Conservation (phyloP, 2,797 vertebrate species). For the Ciconia nigra region DNA sequence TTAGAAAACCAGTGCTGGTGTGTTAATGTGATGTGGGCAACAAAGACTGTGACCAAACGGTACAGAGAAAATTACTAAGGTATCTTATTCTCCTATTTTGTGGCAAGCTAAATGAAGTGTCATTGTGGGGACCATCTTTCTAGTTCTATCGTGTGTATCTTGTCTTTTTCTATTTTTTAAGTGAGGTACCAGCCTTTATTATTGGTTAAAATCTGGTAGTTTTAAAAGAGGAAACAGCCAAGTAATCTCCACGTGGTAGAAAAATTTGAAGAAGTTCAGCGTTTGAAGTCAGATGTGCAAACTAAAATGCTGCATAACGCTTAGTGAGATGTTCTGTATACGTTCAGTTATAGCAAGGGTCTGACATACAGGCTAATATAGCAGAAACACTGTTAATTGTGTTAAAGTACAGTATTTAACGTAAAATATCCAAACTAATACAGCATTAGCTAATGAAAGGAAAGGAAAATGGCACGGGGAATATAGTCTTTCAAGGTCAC, state of each 20-base stretch:
- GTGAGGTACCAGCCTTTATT: background rate
- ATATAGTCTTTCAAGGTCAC: background rate
- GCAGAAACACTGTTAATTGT: background rate
- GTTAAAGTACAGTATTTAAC: background rate
- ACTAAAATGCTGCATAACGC: background rate
- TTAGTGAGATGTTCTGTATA: background rate
- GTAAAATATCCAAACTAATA: background rate
- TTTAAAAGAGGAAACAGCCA: background rate
- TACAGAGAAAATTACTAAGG: background rate
- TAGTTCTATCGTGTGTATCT: background rate
- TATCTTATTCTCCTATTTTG: background rate
- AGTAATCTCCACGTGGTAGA: background rate
- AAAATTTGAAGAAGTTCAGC: background rate
- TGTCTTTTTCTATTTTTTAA: background rate
- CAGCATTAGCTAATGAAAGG: background rate
- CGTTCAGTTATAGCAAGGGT: background rate
- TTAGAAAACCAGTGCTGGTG: background rate
- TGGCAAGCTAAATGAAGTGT: background rate
- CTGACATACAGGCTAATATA: background rate
- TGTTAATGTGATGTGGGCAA: background rate
- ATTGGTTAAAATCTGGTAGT: background rate
- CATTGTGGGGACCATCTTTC: background rate
- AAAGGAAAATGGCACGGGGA: background rate
- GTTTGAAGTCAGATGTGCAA: background rate
- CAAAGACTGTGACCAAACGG: background rate